These are phyloP conservation scores for Misgurnus mizolepis DNA, from an alignment of 2,113 vertebrate species.

Conservation along the genomic window DNA sequence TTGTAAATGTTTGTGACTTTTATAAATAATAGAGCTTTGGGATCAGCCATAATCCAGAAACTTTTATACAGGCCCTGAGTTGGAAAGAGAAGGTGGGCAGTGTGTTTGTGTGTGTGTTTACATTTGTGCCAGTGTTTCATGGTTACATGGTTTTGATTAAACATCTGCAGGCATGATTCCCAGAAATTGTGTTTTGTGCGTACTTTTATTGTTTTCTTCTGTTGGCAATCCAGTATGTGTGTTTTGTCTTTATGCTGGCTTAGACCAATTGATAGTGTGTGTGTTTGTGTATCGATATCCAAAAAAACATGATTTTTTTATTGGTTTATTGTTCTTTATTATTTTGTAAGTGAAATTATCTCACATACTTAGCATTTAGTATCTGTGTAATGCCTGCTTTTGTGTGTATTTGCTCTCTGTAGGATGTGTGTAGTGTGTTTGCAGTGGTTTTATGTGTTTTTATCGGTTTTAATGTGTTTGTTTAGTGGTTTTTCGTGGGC, in stretches of 20 bases:
- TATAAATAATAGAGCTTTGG: slow-evolving; percentile 5
- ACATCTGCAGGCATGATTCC: neutral
- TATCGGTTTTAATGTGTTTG: slow-evolving; percentile 1
- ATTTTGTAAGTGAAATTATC: too few relatives aligned
- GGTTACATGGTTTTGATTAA: slow-evolving; percentile 22
- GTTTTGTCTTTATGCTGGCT: neutral
- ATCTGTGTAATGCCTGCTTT: neutral
- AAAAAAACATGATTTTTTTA: neutral
- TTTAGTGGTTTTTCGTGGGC: neutral
- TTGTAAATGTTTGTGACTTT: neutral
- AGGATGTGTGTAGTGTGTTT: neutral
- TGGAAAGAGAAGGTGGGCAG: neutral
- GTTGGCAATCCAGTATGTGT: neutral
- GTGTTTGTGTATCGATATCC: neutral
- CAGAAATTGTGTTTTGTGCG: slow-evolving; percentile 6
- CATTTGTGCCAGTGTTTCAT: neutral
- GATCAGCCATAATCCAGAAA: neutral
- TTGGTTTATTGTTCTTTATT: too few relatives aligned
- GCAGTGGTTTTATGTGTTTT: neutral
- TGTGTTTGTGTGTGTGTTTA: neutral
- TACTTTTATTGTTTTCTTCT: slow-evolving; percentile 1
- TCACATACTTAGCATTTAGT: too few relatives aligned
- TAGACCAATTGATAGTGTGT: neutral
- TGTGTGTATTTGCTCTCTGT: neutral
- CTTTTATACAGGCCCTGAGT: neutral